phyloP scores from a whole-genome alignment of 2,113 vertebrate species.

The Alligator mississippiensis region DNA sequence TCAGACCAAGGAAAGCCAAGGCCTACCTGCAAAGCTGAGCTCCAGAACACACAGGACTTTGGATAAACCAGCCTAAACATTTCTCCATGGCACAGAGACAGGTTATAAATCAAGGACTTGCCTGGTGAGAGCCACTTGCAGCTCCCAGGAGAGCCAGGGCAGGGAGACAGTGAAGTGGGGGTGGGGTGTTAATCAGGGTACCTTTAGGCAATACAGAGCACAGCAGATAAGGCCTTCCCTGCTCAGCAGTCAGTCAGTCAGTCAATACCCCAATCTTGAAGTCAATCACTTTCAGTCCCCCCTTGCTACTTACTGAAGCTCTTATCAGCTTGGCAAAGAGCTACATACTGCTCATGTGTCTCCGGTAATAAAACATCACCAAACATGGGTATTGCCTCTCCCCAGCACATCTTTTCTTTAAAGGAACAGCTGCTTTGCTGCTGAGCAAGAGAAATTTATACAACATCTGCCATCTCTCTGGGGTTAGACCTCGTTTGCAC shows the following conservation, averaged over 20 bases:
- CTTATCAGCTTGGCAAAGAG: not conserved
- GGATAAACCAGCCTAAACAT: not conserved
- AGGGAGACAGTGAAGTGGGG: not conserved
- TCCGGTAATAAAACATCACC: not conserved
- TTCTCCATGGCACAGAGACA: fast-evolving
- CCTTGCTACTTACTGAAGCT: not conserved
- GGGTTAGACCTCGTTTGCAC: not conserved
- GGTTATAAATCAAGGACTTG: fast-evolving
- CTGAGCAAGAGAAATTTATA: too few species aligned
- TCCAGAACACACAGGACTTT: fast-evolving
- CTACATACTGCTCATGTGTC: not conserved
- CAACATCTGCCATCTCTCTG: not conserved
- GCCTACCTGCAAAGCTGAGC: not conserved
- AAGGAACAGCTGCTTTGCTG: not conserved
- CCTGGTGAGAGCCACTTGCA: not conserved
- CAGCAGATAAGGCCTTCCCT: not conserved
- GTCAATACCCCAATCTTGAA: not conserved
- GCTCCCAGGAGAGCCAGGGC: fast-evolving
- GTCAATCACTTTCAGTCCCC: not conserved
- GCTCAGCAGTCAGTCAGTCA: not conserved
- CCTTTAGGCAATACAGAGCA: not conserved
- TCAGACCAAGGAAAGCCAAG: not conserved
- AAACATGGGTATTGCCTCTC: not conserved
- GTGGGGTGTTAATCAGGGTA: not conserved
- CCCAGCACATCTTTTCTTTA: not conserved